Base-by-base conservation (phyloP, 30 jellyfish, hydroid and myxozoan species). In the Pseudorhiza aurosa region DNA sequence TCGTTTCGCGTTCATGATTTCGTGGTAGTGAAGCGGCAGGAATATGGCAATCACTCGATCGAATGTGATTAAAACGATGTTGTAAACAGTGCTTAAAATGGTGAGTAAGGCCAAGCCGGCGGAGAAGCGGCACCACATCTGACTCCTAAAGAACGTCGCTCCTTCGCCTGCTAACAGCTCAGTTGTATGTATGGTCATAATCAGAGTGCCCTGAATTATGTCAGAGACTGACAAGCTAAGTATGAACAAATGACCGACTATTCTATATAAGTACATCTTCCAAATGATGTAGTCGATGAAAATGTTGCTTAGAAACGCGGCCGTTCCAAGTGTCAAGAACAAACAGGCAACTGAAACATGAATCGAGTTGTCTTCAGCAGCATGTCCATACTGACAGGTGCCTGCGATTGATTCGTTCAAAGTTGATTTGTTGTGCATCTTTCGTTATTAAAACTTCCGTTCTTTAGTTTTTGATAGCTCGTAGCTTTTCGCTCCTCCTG, bases 191-290 rank as follows among this genome's bases (percentile, higher is more conserved):
- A 42, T 2, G 36, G 29, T 25, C 33, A 51, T 7, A 1, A 60
- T 28, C 26, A 60, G 17, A 7, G 30, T 60, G 10, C 82, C 67
- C 24, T 68, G 82, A 15, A 68, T 39, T 0, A 68, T 15, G 29
- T 68, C 82, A 27, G 82, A 68, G 5, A 68, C 32, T 15, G 82
- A 68, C 3, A 68, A 30, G 43, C 82, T 68, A 4, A 68, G 67
- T 18, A 68, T 68, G 29, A 68, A 68, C 25, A 68, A 6, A 31
- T 39, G 12, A 39, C 12, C 7, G 12, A 7, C 50, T 39, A 6
- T 26, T 47, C 62, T 17, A 15, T 47, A 6, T 15, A 47, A 47
- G 22, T 47, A 26, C 62, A 68, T 14, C 24, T 68, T 68, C 82
- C 82, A 68, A 9, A 68, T 37, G 11, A 68, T 47, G 33, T 0